Evolutionary conservation across 1,140 invertebrate genomes (phyloP), one percentile per base, ranked within the genome.

Genomic region (Varroa destructor): DNA sequence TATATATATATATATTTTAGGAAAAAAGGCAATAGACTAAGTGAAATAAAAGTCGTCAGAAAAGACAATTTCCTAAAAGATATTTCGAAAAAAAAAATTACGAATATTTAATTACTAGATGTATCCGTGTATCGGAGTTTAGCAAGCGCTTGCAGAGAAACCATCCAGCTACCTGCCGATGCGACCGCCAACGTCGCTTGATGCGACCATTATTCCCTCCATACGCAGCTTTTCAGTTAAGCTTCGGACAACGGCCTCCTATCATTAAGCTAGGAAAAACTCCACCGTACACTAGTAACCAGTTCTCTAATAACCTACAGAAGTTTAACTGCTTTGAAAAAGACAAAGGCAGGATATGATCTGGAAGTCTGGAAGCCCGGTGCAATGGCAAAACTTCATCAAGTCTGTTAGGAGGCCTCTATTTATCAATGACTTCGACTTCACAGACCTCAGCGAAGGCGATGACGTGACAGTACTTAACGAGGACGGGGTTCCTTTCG

Each of bases 401-500:
- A 86, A 87, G 46, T 87, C 86, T 73, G 80, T 93, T 71, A 87
- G 88, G 72, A 82, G 93, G 74, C 87, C 91, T 0, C 82, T 98
- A 58, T 86, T 88, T 75, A 85, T 99, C 10, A 96, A 94, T 79
- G 94, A 97, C 79, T 81, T 97, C 71, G 94, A 99, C 79, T 99
- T 99, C 77, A 93, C 91, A 0, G 93, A 97, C 81, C 82, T 98
- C 46, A 79, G 77, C 43, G 86, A 86, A 72, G 86, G 86, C 12
- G 89, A 91, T 72, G 89, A 83, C 64, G 74, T 76, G 0, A 74
- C 78, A 54, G 70, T 78, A 6, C 56, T 75, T 51, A 61, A 43
- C 6, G 55, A 55, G 46, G n/a, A 25, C 55, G 58, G 42, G 72
- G 74, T 10, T 74, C 76, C 78, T 82, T 5, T 80, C 82, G 1